These are phyloP conservation scores for Luperina nickerlii DNA, from an alignment of 2,888 invertebrate genomes.

Conservation along the genomic window DNA sequence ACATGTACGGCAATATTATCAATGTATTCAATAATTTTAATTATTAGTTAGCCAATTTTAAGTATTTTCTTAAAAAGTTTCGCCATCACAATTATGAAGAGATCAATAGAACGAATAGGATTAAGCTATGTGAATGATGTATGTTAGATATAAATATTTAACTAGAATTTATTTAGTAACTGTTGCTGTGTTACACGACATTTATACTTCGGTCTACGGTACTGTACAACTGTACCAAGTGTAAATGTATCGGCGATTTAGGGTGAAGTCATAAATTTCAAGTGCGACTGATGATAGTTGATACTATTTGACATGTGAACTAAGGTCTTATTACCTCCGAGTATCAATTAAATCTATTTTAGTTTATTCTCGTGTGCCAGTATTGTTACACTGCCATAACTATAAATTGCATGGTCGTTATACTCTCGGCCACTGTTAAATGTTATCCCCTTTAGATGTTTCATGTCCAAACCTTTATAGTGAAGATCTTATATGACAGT, in stretches of 20 bases:
- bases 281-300: conserved; percentile 87
- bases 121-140: conserved; percentile 81
- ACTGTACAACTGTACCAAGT: conserved; percentile 75
- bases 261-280: conserved; percentile 76
- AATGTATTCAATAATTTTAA: conserved; percentile 81
- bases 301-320: conserved; percentile 86
- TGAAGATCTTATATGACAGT: conserved; percentile 73
- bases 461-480: conserved; percentile 62
- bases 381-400: conserved; percentile 75
- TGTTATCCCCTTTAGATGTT: conserved; percentile 62
- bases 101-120: conserved; percentile 81
- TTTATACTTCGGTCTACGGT: conserved; percentile 75
- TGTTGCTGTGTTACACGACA: conserved; percentile 84
- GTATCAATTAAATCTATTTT: conserved; percentile 89
- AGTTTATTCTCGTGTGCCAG: conserved; percentile 79
- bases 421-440: conserved; percentile 44
- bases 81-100: conserved; percentile 88
- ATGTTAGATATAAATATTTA: conserved; percentile 83
- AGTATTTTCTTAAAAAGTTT: conserved; percentile 78
- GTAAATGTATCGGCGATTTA: conserved; percentile 73
- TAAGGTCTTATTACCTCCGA: conserved; percentile 90
- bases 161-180: conserved; percentile 84
- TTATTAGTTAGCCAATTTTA: conserved; percentile 87
- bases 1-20: conserved; percentile 79
- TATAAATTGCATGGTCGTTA: conserved; percentile 44